phyloP scores from a whole-genome alignment of 1,140 invertebrate genomes.

The Brachionus calyciflorus region DNA sequence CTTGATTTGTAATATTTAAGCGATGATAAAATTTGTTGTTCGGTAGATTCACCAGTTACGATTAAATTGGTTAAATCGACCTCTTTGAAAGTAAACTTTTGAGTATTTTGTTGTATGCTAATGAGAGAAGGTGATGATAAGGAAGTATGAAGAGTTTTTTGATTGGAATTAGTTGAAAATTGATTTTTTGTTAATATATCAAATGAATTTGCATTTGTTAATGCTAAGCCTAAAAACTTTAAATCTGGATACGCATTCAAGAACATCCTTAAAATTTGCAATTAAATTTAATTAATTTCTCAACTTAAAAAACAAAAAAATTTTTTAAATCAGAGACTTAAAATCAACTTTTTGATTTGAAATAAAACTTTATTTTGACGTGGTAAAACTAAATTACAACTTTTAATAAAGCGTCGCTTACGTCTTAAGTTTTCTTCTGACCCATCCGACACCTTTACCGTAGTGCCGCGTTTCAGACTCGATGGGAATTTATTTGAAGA shows the following conservation, averaged over 20 bases:
- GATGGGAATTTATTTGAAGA: too few relatives aligned
- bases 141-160: neutral
- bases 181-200: neutral
- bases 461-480: too few relatives aligned
- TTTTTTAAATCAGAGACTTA: too few relatives aligned
- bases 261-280: neutral
- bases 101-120: neutral
- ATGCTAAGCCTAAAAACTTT: constrained; percentile 1
- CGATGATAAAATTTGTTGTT: neutral
- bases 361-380: too few relatives aligned
- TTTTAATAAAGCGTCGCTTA: too few relatives aligned
- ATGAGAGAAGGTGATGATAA: neutral
- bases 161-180: too few relatives aligned
- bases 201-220: constrained; percentile 40
- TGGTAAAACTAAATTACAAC: too few relatives aligned
- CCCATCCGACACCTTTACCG: too few relatives aligned
- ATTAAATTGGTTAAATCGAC: neutral
- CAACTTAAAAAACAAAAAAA: too few relatives aligned
- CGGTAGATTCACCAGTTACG: constrained; percentile 18
- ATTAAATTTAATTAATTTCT: too few relatives aligned
- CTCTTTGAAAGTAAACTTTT: neutral
- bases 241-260: neutral
- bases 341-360: too few relatives aligned
- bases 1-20: constrained; percentile 2
- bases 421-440: too few relatives aligned